phyloP scores from a whole-genome alignment of 2,113 vertebrate species.

The Rhinichthys klamathensis region DNA sequence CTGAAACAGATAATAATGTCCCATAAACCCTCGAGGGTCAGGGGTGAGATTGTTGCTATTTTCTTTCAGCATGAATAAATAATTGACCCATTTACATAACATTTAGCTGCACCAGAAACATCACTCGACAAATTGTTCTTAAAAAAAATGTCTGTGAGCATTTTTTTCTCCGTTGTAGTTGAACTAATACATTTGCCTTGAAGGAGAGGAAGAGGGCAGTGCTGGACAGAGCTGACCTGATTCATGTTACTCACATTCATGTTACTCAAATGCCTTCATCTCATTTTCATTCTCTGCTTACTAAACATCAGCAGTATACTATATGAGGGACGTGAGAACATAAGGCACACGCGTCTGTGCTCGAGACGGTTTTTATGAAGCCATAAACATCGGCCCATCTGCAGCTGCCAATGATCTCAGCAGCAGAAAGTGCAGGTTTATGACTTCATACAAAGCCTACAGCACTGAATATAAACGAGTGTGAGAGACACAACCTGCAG shows the following conservation, averaged over 20 bases:
- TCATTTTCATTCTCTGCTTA: constrained; percentile 31
- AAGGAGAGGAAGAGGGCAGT: background rate
- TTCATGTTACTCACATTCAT: background rate
- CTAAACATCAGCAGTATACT: constrained; percentile 13
- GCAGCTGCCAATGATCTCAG: constrained; percentile 42
- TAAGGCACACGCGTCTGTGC: background rate
- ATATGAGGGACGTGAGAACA: background rate
- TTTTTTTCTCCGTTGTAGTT: constrained; percentile 4
- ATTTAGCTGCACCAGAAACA: constrained; percentile 58
- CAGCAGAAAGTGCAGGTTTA: constrained; percentile 39
- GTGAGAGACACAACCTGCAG: constrained; percentile 22
- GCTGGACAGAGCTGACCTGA: background rate
- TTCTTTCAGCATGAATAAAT: constrained; percentile 57
- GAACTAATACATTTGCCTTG: constrained; percentile 2
- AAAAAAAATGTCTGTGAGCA: constrained; percentile 38
- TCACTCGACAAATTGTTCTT: constrained; percentile 37
- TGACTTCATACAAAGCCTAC: constrained; percentile 32
- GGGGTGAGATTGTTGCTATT: constrained; percentile 52
- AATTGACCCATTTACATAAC: constrained; percentile 60
- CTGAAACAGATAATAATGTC: constrained; percentile 45
- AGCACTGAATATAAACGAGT: constrained; percentile 26
- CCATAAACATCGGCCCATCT: constrained; percentile 49
- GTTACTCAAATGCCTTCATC: background rate
- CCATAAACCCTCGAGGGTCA: constrained; percentile 40
- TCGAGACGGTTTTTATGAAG: constrained; percentile 41